Conservation (phyloP, 2,888 invertebrate genomes). For the Tetrapedia diversipes region DNA sequence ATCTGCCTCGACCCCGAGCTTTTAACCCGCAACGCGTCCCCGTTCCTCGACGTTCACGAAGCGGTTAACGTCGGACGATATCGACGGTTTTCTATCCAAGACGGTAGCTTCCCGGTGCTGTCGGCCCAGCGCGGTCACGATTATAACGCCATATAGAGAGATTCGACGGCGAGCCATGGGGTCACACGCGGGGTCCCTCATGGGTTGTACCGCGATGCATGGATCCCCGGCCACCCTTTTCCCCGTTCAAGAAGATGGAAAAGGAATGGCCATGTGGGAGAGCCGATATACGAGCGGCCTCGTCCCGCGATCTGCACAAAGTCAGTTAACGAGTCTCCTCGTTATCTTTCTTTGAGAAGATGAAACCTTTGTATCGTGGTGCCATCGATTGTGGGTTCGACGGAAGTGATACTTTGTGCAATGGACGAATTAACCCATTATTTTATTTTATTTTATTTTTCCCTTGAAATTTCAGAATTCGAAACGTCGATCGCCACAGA, state of each 20-base stretch:
- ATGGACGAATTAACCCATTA: too few relatives aligned
- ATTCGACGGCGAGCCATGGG: slow-evolving; percentile 64
- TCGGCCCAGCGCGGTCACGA: slow-evolving; percentile 63
- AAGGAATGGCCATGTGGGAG: slow-evolving; percentile 53
- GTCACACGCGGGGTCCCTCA: slow-evolving; percentile 67
- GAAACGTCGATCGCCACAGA: too few relatives aligned
- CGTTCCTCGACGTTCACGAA: slow-evolving; percentile 10
- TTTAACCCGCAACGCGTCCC: slow-evolving; percentile 35
- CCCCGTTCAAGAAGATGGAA: slow-evolving; percentile 25
- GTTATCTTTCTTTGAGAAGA: too few relatives aligned
- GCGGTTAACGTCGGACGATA: slow-evolving; percentile 32
- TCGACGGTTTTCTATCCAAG: slow-evolving; percentile 53
- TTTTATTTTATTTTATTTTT: too few relatives aligned
- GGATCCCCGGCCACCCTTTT: slow-evolving; percentile 31
- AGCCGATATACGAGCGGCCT: slow-evolving; percentile 58
- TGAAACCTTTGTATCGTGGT: too few relatives aligned
- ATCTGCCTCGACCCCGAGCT: slow-evolving; percentile 27
- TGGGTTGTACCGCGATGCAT: slow-evolving; percentile 55
- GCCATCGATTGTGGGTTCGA: too few relatives aligned
- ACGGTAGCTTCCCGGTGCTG: slow-evolving; percentile 57
- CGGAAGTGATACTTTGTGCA: too few relatives aligned
- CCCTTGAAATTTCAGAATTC: too few relatives aligned
- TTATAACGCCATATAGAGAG: slow-evolving; percentile 68
- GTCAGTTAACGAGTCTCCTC: slow-evolving; percentile 69
- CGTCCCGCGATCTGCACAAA: slow-evolving; percentile 54